Base-by-base conservation (phyloP, 2,888 invertebrate genomes). In the Yponomeuta sedellus region DNA sequence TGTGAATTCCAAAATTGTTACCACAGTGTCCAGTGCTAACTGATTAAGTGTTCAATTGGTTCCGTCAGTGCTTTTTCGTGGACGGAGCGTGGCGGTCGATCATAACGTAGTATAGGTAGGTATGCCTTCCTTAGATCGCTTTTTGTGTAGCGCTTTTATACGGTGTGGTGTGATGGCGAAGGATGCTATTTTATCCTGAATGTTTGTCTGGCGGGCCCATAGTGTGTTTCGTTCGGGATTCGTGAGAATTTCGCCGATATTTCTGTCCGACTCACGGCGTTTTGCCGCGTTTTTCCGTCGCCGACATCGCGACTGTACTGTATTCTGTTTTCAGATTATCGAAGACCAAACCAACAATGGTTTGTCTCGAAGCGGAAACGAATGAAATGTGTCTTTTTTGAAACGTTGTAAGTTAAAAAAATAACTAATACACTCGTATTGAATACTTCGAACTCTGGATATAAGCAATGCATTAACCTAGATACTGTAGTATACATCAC, bases 71-170 rank as follows among this genome's bases (percentile, higher is more conserved):
- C 16, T 2, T 34, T 16, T 52, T 52, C 16, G 44, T 52, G 28
- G 64, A 25, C 44, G 62, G 56, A 12, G 57, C 5, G 19, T 5
- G 19, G 64, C 57, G 56, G 57, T 64, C 64, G 64, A 64, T 64
- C 39, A 20, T 22, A 63, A 44, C 40, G 63, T 63, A 63, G 62
- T 62, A 39, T 62, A 61, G 39, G 62, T 62, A 61, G 39, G 62
- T 59, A 59, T 22, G 25, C 22, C 59, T 20, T 59, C 59, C 25
- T 59, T 59, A 22, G 22, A 10, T 59, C 22, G 59, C 8, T 59
- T 59, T 59, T 52, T 52, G 59, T 59, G 12, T 22, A 20, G 25
- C 59, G 12, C 59, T 59, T 59, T 52, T 52, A 22, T 59, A 61
- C n/a, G 61, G n/a, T 61, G 28, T 34, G 61, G n/a, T 61, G 34